Base-by-base conservation (phyloP, 2,113 vertebrate genomes). In the Festucalex cinctus region DNA sequence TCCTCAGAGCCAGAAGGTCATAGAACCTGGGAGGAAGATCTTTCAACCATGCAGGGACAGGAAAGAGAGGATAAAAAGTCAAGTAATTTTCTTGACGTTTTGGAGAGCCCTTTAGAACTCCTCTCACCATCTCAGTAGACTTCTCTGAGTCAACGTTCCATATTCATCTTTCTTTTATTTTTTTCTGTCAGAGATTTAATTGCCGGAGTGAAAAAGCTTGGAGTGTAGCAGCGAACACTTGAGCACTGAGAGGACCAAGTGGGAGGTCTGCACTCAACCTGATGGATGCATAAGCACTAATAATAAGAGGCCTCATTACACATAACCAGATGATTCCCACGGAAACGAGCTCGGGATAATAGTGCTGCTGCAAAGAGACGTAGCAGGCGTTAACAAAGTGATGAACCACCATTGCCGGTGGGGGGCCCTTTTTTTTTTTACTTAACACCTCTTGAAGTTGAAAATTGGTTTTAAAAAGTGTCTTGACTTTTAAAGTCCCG, bases 161-260 rank as follows among this genome's bases (percentile, higher is more conserved):
- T 90, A 89, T 90, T 90, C 86, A 90, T 90, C 72, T 86, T 72
- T 73, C 68, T 80, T 74, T 68, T n/a, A n/a, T 66, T 70, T 80
- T 73, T 66, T 65, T 32, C 14, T 16, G 54, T 28, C 54, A 57
- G 54, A 83, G 58, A 83, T 89, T 87, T 89, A 87, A 90, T 89
- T 90, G 89, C 83, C 81, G 64, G 57, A 73, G 69, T 83, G 32
- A 67, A 85, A 86, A 79, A 81, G 77, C 82, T 53, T n/a, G 75
- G 80, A 62, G 77, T 85, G 78, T 20, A 3, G 71, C 17, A 69
- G 75, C 66, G 70, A 83, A 71, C 66, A 82, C 70, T 24, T n/a
- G 58, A 37, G 0, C 32, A 13, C 6, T 28, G 75, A 80, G 80
- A 80, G 57, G 39, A 62, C 65, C 73, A 75, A 68, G 78, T 78